These are phyloP conservation scores for Crotalus horridus DNA, from an alignment of 2,113 vertebrate species.

Conservation along the genomic window DNA sequence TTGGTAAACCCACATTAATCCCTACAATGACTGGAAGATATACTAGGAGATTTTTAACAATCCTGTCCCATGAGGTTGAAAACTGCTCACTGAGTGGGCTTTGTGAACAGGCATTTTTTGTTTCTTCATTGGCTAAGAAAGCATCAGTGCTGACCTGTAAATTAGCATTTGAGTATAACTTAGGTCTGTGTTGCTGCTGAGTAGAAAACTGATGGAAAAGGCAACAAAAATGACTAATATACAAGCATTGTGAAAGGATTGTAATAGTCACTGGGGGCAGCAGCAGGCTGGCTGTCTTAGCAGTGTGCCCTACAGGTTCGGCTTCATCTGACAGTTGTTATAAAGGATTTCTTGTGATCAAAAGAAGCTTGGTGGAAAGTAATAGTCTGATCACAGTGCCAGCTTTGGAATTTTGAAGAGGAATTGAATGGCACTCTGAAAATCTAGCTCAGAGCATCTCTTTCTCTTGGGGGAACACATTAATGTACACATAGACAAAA, in stretches of 20 bases:
- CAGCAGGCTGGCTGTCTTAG: neutral
- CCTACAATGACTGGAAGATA: neutral
- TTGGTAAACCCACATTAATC: neutral
- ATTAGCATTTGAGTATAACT: neutral
- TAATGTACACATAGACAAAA: neutral
- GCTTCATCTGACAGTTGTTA: neutral
- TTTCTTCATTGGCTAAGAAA: neutral
- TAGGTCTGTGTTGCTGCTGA: neutral
- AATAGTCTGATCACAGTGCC: neutral
- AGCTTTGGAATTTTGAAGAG: neutral
- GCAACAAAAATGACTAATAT: neutral
- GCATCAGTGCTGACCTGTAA: neutral
- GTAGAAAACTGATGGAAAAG: neutral
- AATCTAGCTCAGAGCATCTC: neutral
- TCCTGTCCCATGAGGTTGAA: neutral
- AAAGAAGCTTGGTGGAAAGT: neutral
- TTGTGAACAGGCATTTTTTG: neutral
- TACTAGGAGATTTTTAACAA: neutral
- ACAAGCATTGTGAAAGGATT: neutral
- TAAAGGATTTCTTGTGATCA: neutral
- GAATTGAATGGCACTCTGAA: neutral
- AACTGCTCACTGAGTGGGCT: neutral
- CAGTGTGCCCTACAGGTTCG: neutral
- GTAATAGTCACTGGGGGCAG: neutral
- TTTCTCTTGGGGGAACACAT: neutral